Conservation (phyloP, 2,888 invertebrate genomes). For the Nemurella pictetii region DNA sequence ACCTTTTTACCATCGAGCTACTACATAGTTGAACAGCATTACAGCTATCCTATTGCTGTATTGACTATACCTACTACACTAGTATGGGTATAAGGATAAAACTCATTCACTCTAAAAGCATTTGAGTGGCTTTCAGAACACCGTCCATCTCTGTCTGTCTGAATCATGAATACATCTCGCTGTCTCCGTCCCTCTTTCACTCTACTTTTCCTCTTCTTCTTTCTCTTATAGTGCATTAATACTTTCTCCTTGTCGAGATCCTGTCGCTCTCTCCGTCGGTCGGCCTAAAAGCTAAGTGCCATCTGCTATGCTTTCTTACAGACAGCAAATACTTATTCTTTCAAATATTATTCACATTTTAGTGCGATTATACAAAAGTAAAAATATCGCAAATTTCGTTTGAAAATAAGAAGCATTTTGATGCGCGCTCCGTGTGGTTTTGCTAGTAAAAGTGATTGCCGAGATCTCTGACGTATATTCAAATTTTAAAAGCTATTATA, state of each 20-base stretch:
- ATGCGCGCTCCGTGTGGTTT: not conserved
- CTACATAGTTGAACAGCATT: constrained; percentile 1
- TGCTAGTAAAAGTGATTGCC: not conserved
- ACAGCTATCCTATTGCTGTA: constrained; percentile 42
- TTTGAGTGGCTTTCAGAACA: constrained; percentile 47
- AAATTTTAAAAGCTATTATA: constrained; percentile 6
- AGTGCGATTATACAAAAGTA: constrained; percentile 26
- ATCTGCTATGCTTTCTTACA: constrained; percentile 27
- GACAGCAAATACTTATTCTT: constrained; percentile 32
- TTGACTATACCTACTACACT: constrained; percentile 44
- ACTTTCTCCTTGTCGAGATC: constrained; percentile 14
- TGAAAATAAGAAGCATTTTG: not conserved
- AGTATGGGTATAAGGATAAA: constrained; percentile 44
- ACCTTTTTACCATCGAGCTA: not conserved
- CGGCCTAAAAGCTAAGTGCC: constrained; percentile 33
- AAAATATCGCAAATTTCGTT: constrained; percentile 21
- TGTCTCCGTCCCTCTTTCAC: constrained; percentile 19
- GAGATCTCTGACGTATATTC: not conserved
- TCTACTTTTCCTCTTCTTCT: constrained; percentile 14
- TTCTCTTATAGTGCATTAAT: constrained; percentile 22
- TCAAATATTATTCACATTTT: constrained; percentile 31
- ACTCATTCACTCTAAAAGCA: constrained; percentile 53
- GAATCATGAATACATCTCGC: constrained; percentile 27
- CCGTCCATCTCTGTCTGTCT: constrained; percentile 28
- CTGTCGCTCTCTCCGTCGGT: not conserved